phyloP scores from a whole-genome alignment of 2,797 vertebrate species.

The Serranus cabrilla region DNA sequence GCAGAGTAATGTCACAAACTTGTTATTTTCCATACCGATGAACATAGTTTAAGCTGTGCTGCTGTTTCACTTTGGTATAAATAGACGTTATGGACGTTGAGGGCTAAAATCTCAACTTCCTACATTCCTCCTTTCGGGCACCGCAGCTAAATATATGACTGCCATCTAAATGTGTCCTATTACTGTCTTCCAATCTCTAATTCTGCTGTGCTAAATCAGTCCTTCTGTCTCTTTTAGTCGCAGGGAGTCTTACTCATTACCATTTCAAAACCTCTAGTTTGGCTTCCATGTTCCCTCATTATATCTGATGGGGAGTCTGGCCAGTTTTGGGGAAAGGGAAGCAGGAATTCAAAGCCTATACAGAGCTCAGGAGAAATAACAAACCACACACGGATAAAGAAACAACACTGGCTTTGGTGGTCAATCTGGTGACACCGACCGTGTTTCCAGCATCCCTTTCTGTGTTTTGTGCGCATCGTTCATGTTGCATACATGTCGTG shows the following conservation, averaged over 20 bases:
- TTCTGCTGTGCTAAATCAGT: slow-evolving; percentile 75
- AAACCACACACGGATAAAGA: slow-evolving; percentile 50
- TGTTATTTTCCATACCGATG: slow-evolving; percentile 28
- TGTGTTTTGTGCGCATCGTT: slow-evolving; percentile 6
- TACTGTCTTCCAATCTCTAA: slow-evolving; percentile 73
- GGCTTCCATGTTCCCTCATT: slow-evolving; percentile 76
- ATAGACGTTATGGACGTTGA: slow-evolving; percentile 41
- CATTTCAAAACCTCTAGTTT: slow-evolving; percentile 78
- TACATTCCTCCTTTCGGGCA: slow-evolving; percentile 42
- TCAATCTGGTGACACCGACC: slow-evolving; percentile 12
- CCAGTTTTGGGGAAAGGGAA: slow-evolving; percentile 50
- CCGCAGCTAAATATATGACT: slow-evolving; percentile 69
- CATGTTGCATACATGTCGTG: slow-evolving; percentile 6
- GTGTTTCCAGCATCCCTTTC: neutral
- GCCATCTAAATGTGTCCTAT: slow-evolving; percentile 65
- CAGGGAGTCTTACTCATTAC: slow-evolving; percentile 78
- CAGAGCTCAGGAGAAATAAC: slow-evolving; percentile 55
- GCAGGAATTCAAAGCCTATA: slow-evolving; percentile 47
- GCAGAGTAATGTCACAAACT: slow-evolving; percentile 2
- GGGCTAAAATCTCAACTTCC: slow-evolving; percentile 48
- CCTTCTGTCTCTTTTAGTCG: slow-evolving; percentile 58
- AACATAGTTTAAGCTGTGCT: slow-evolving; percentile 26
- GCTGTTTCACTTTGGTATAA: slow-evolving; percentile 30
- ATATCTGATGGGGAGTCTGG: slow-evolving; percentile 69
- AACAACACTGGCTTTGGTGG: slow-evolving; percentile 45